A percentile compares a stretch with the other conserved stretches of the same genome.
phyloP scores from a whole-genome alignment of 1,140 invertebrate genomes.

The Vanessa atalanta region DNA sequence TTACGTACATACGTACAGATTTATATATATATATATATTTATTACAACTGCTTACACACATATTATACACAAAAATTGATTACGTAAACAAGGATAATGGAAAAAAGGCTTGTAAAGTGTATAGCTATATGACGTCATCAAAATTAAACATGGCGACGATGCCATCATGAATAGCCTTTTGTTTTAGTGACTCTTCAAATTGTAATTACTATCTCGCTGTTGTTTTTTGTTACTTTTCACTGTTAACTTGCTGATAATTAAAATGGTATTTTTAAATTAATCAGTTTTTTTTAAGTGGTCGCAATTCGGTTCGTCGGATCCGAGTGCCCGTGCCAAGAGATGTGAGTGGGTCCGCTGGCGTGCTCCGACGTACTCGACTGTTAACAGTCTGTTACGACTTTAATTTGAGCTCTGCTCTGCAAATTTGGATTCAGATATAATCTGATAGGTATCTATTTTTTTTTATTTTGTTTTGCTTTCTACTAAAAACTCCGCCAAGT shows the following conservation, averaged over 20 bases:
- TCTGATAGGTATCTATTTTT: constrained; percentile 5
- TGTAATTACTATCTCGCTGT: no score
- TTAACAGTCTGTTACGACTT: background rate
- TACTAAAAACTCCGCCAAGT: no score
- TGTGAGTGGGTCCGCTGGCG: background rate
- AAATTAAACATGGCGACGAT: no score
- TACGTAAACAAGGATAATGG: no score
- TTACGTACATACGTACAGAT: no score
- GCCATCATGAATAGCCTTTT: no score
- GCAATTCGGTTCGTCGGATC: constrained; percentile 1
- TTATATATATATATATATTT: no score
- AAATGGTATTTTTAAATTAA: constrained; percentile 6
- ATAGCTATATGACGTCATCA: no score
- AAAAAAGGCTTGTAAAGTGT: no score
- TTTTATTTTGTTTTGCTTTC: background rate
- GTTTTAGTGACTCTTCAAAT: no score
- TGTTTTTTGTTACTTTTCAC: background rate
- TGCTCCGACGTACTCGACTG: constrained; percentile 1
- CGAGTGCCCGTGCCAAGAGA: constrained; percentile 6
- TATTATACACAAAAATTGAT: no score
- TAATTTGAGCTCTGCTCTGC: background rate
- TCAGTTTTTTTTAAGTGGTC: constrained; percentile 4
- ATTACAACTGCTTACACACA: no score
- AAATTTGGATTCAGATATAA: background rate
- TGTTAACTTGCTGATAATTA: background rate